Evolutionary conservation across 2,888 invertebrate genomes (phyloP).

Genomic region (Strigamia maritima): DNA sequence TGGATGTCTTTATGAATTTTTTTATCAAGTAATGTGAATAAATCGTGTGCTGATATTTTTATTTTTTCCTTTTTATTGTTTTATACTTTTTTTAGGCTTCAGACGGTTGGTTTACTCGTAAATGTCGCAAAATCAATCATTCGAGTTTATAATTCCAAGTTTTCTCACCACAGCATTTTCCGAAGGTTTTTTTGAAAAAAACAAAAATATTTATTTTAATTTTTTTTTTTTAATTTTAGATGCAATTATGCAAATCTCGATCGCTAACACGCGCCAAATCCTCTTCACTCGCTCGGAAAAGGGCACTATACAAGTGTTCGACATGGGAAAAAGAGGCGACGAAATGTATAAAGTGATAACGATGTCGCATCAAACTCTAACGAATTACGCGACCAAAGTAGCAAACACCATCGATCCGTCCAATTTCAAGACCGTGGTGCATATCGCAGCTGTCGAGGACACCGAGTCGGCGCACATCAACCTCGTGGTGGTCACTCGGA

Average conservation of each 20-base stretch:
- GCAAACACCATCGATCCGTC: constrained; percentile 80
- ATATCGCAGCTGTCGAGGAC: constrained; percentile 77
- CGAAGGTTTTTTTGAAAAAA: too few species aligned
- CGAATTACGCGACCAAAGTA: constrained; percentile 64
- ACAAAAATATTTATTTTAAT: too few species aligned
- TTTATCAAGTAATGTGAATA: constrained; percentile 67
- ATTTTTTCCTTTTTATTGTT: too few species aligned
- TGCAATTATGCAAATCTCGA: constrained; percentile 75
- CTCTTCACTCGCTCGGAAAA: constrained; percentile 86
- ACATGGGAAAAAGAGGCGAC: constrained; percentile 66
- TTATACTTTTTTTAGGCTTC: too few species aligned
- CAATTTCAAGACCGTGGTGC: constrained; percentile 80
- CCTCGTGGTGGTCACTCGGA: constrained; percentile 70
- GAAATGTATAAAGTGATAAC: constrained; percentile 68
- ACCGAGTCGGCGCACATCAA: constrained; percentile 78
- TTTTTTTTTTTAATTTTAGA: too few species aligned
- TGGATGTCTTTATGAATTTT: constrained; percentile 90
- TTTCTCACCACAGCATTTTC: constrained; percentile 74
- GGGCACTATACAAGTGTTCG: constrained; percentile 61
- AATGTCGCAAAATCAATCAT: constrained; percentile 91
- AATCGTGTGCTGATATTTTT: too few species aligned
- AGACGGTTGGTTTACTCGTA: constrained; percentile 87
- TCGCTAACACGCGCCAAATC: constrained; percentile 85
- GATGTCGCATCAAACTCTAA: constrained; percentile 64
- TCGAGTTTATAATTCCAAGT: constrained; percentile 87